Conservation (phyloP, 2,797 vertebrate genomes). For the Petrocephalus sullivani region DNA sequence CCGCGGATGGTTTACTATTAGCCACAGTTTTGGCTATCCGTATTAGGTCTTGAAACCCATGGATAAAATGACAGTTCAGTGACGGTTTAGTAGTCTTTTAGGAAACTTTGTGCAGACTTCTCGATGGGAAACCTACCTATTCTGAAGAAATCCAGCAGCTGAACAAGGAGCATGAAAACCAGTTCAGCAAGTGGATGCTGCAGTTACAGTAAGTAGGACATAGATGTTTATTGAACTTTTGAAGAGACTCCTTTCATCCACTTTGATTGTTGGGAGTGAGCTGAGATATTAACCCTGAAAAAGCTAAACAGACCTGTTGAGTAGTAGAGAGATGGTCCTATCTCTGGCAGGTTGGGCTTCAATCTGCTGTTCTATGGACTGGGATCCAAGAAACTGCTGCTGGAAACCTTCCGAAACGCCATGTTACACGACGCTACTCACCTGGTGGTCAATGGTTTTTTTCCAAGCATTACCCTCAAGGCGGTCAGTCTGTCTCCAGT, state of each 20-base stretch:
- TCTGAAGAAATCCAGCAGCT: constrained; percentile 76
- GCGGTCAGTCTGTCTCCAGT: constrained; percentile 60
- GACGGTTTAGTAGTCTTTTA: constrained; percentile 35
- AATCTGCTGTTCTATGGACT: constrained; percentile 87
- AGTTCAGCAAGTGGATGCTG: constrained; percentile 93
- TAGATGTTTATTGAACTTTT: constrained; percentile 13
- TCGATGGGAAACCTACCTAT: constrained; percentile 68
- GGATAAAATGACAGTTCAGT: neutral
- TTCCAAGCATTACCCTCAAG: constrained; percentile 90
- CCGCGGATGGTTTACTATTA: neutral
- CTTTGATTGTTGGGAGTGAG: neutral
- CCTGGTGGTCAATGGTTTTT: constrained; percentile 92
- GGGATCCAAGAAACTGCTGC: constrained; percentile 84
- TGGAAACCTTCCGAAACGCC: constrained; percentile 81
- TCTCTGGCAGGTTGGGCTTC: constrained; percentile 74
- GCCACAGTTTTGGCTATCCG: neutral
- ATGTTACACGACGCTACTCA: constrained; percentile 74
- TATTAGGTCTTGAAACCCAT: neutral
- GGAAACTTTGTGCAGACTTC: constrained; percentile 73
- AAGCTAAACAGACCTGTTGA: neutral
- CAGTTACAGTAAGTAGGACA: constrained; percentile 79
- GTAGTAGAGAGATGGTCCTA: neutral
- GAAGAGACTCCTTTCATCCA: neutral
- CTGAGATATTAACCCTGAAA: neutral
- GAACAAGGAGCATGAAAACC: constrained; percentile 68